Conservation (phyloP, 2,113 vertebrate species). For the Thamnophis sirtalis region DNA sequence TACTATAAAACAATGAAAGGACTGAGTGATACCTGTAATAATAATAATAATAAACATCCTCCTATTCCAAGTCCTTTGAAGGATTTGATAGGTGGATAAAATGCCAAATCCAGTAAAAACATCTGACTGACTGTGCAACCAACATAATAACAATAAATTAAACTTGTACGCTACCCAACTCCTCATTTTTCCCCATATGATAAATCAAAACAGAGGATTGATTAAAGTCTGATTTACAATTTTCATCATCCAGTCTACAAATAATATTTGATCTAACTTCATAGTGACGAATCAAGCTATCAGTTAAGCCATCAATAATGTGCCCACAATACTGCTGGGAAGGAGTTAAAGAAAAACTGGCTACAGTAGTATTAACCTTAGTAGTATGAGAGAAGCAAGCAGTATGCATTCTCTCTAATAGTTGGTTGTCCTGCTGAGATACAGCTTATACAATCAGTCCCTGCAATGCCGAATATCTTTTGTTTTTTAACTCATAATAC, state of each 20-base stretch:
- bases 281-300: not conserved
- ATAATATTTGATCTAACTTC: not conserved
- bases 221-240: not conserved
- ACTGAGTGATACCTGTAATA: not conserved
- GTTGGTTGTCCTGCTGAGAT: not conserved
- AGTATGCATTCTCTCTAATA: not conserved
- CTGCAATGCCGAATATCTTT: not conserved
- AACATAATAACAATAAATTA: not conserved
- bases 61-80: not conserved
- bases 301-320: not conserved
- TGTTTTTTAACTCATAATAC: not conserved
- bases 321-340: not conserved
- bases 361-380: not conserved
- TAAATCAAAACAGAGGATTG: not conserved
- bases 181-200: not conserved
- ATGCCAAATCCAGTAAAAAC: not conserved
- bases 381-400: not conserved
- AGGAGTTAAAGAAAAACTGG: not conserved
- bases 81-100: not conserved
- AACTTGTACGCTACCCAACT: not conserved
- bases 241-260: not conserved
- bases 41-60: not conserved
- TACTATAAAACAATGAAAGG: not conserved
- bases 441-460: not conserved
- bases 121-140: not conserved